Conservation (phyloP, 1,140 invertebrate species). For the Uloborus diversus region DNA sequence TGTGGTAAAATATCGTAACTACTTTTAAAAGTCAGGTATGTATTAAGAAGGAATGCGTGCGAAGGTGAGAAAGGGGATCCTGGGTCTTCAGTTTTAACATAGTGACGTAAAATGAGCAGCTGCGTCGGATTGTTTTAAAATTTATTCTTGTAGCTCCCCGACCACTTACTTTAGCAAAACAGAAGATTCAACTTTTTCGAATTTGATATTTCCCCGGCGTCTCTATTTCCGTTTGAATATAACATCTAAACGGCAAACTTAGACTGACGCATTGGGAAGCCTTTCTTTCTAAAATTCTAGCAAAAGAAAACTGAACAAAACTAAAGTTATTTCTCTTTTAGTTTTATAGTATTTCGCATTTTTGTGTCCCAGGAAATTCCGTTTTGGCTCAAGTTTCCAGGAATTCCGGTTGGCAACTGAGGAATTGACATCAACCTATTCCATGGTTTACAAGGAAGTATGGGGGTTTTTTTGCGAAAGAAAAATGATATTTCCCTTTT, state of each 20-base stretch:
- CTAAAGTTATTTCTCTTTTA: slow-evolving; percentile 42
- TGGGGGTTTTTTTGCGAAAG: neutral
- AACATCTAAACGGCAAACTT: slow-evolving; percentile 55
- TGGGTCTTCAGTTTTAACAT: slow-evolving; percentile 46
- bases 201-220: slow-evolving; percentile 54
- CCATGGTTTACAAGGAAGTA: slow-evolving; percentile 1
- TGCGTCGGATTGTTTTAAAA: slow-evolving; percentile 55
- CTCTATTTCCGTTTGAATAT: slow-evolving; percentile 56
- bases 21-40: too few species aligned
- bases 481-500: neutral
- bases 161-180: slow-evolving; percentile 55
- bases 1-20: too few species aligned
- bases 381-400: slow-evolving; percentile 53
- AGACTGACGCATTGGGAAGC: slow-evolving; percentile 34
- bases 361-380: slow-evolving; percentile 53
- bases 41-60: neutral
- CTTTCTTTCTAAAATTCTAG: slow-evolving; percentile 29
- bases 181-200: slow-evolving; percentile 55
- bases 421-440: slow-evolving; percentile 47
- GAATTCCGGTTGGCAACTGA: slow-evolving; percentile 46
- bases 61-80: slow-evolving; percentile 32
- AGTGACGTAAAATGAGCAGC: slow-evolving; percentile 55
- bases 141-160: slow-evolving; percentile 47
- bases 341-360: slow-evolving; percentile 37
- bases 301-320: slow-evolving; percentile 21